Evolutionary conservation across 2,797 vertebrate species (phyloP), one percentile per base, ranked within the genome.

Genomic region (Pseudomugil tenellus): DNA sequence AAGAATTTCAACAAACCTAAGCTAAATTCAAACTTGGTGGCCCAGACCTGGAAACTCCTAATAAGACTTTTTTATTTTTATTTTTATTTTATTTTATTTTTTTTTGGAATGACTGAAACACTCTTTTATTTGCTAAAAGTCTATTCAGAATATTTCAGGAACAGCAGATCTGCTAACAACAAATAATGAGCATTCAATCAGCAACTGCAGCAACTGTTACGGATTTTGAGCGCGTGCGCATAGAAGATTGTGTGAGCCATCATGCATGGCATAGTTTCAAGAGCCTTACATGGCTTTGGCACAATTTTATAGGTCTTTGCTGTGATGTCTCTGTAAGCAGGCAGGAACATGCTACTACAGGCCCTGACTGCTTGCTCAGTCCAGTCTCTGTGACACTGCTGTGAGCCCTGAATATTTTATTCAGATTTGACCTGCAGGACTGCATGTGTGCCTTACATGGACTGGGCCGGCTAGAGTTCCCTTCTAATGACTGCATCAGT

Each of bases 401-500:
- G 81, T 76, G 75, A 80, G 67, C 29, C 58, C 32, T 86, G 78
- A 78, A 84, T 77, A 81, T 86, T 76, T 88, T 62, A 83, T 88
- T 77, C 73, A 86, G 76, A 89, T 88, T 79, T 81, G 84, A 91
- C 81, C 87, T 84, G 86, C 89, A 91, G 83, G 81, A 77, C 79
- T 67, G 72, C 82, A 85, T 91, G 84, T 91, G 84, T 85, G 84
- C 84, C 80, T 86, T 76, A 90, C 75, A 77, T 83, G 84, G 90
- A 91, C 78, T 77, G 69, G 70, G 83, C 68, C 57, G 56, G 85
- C 68, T 86, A 74, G 72, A 85, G 84, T 77, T 82, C 71, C 73
- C 51, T 53, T 64, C 71, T 57, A 84, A 81, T 87, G 84, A 89
- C 87, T 91, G 88, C 92, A 92, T 93, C 89, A 86, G 90, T 87